Conservation (phyloP, 2,113 vertebrate species). For the Mustela lutreola region DNA sequence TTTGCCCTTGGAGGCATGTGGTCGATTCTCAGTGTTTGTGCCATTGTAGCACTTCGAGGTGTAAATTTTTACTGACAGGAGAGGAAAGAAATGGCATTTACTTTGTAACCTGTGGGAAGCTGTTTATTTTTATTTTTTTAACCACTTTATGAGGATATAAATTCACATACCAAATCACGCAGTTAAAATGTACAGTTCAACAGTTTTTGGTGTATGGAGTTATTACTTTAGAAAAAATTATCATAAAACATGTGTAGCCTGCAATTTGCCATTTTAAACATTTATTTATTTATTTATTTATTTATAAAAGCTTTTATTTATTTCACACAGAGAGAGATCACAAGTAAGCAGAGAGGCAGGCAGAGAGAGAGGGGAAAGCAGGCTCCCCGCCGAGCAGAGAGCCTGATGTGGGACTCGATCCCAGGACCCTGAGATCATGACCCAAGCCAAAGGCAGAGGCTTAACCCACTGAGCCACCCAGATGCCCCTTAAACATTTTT, state of each 20-base stretch:
- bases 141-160: slow-evolving; percentile 6
- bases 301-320: too few species aligned
- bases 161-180: background rate
- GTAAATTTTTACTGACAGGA: background rate
- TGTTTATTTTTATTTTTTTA: background rate
- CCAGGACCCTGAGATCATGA: too few species aligned
- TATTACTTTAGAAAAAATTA: background rate
- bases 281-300: too few species aligned
- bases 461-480: too few species aligned
- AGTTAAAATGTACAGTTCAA: background rate
- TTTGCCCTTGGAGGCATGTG: background rate
- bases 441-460: too few species aligned
- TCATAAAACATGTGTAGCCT: background rate
- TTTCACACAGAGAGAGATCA: too few species aligned
- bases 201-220: background rate
- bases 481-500: too few species aligned
- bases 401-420: too few species aligned
- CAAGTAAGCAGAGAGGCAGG: too few species aligned
- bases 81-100: background rate
- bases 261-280: background rate
- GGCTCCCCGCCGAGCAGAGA: too few species aligned
- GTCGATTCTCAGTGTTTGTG: background rate
- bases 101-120: background rate
- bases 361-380: too few species aligned
- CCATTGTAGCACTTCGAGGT: background rate